Evolutionary conservation across 2,888 invertebrate species (phyloP).

Genomic region (Operophtera brumata): DNA sequence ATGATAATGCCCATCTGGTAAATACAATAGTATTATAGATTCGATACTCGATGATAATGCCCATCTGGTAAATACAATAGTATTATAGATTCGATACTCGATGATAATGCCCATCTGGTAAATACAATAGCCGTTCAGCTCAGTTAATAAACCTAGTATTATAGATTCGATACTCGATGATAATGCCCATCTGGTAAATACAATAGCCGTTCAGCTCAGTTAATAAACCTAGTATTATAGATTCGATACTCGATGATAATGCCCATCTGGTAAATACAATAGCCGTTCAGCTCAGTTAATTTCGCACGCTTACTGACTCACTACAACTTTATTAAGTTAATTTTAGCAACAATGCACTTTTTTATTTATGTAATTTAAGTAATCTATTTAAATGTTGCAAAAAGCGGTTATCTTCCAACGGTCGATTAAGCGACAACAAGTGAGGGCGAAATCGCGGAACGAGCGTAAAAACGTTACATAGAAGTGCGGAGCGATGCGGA

Average conservation of each 20-base stretch:
- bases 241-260: conserved; percentile 18
- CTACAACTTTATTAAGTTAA: conserved; percentile 37
- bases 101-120: conserved; percentile 17
- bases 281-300: conserved; percentile 41
- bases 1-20: conserved; percentile 17
- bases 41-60: conserved; percentile 17
- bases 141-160: conserved; percentile 43
- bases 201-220: conserved; percentile 39
- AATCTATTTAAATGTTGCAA: conserved; percentile 29
- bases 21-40: conserved; percentile 26
- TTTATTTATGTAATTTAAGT: conserved; percentile 35
- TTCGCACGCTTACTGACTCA: conserved; percentile 41
- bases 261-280: conserved; percentile 26
- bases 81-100: conserved; percentile 19
- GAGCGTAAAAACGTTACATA: conserved; percentile 45
- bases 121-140: conserved; percentile 36
- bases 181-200: conserved; percentile 24
- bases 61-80: conserved; percentile 27
- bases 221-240: conserved; percentile 19
- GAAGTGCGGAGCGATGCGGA: conserved; percentile 47
- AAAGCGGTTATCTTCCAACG: conserved; percentile 32
- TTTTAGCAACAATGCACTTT: conserved; percentile 32
- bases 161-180: conserved; percentile 16
- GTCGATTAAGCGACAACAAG: conserved; percentile 40
- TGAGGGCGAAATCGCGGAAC: conserved; percentile 39